Base-by-base conservation (phyloP, 1,140 invertebrate species). In the Macrosteles quadrilineatus region DNA sequence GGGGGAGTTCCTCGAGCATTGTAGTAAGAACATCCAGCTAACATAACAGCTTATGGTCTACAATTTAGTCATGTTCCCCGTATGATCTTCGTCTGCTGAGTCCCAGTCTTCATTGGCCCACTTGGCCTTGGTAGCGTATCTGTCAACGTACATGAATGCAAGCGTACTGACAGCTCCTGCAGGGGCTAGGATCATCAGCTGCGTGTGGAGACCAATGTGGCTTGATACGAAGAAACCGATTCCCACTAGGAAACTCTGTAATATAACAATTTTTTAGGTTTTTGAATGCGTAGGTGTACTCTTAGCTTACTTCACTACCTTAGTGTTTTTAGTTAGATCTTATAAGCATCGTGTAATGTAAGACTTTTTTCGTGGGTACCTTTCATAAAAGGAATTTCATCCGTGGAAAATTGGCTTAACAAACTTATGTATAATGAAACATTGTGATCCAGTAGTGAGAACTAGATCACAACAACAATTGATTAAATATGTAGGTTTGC, bases 231-330 rank as follows among this genome's bases (percentile, higher is more conserved):
- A 91, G 83, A 98, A 98, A 67, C 90, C 92, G 4, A 88, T 82
- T 0, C 95, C 96, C 1, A 96, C 92, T 6, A 94, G 91, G 31
- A 98, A 82, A 0, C 95, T 98, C 88, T 98, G 85, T 57, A 85
- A 87, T 50, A 62, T 30, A 55, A 45, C 68, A 68, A 62, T 23
- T 53, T 32, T 27, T 17, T 25, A 55, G 11, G 21, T 23, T 23
- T 2, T 12, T 50, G 50, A n/a, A n/a, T n/a, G n/a, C n/a, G n/a
- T n/a, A 11, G 31, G 6, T 30, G 9, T 30, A n/a, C 21, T 19
- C 14, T 12, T n/a, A 19, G 11, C 14, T 6, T 6, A 40, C 21
- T 12, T 9, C 11, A n/a, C 2, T 11, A 45, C 2, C 9, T 12
- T 40, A 40, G 2, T 12, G 3, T 45, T 68, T 17, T 14, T 55